phyloP scores from a whole-genome alignment of 2,888 invertebrate species.

The Clunio marinus region DNA sequence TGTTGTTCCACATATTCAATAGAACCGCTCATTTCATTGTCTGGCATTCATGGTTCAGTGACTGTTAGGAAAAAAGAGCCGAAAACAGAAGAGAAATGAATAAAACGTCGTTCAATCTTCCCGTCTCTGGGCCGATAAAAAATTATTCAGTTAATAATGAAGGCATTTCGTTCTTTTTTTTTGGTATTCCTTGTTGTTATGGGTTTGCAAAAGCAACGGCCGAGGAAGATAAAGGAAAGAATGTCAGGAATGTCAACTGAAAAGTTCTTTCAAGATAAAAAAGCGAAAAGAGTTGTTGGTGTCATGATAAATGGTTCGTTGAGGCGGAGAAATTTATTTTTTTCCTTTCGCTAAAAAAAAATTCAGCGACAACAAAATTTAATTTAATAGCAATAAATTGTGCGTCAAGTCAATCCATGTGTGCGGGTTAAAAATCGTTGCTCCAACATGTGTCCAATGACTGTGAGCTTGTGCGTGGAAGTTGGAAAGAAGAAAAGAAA shows the following conservation, averaged over 20 bases:
- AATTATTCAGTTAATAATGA: neutral
- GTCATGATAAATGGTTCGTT: neutral
- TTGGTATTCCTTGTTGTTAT: neutral
- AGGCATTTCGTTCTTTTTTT: neutral
- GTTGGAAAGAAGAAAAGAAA: neutral
- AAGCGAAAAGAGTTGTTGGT: neutral
- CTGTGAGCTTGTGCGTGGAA: neutral
- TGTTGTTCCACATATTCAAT: conserved; percentile 7
- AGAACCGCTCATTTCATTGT: neutral
- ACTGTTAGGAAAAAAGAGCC: neutral
- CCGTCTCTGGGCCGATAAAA: no score
- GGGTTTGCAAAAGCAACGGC: neutral
- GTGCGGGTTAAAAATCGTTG: neutral
- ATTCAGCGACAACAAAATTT: no score
- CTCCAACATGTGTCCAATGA: neutral
- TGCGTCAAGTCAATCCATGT: neutral
- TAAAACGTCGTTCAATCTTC: no score
- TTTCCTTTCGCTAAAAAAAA: no score
- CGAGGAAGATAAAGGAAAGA: neutral
- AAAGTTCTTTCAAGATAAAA: neutral
- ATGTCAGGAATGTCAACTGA: neutral
- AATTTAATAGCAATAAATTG: no score
- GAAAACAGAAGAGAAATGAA: neutral
- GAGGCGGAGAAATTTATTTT: neutral
- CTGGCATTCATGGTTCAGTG: conserved; percentile 21